Base-by-base conservation (phyloP, 2,113 vertebrate genomes). In the Micromys minutus region DNA sequence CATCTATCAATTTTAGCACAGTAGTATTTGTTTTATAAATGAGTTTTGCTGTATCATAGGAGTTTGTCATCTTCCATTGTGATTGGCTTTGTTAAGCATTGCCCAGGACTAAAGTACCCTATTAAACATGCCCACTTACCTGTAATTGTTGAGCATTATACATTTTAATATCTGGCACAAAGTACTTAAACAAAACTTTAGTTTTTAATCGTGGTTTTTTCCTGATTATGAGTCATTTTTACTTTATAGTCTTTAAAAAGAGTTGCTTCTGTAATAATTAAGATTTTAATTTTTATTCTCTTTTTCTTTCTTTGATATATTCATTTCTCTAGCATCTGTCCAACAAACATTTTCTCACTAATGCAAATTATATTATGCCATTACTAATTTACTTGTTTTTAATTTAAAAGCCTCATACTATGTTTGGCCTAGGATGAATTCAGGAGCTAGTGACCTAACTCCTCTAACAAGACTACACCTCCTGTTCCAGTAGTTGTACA, bases 91-190 rank as follows among this genome's bases (percentile, higher is more conserved):
- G 5, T 57, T 67, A 34, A 36, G 4, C 10, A 10, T 57, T 5
- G 34, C 5, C 19, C 52, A 12, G 4, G 9, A 57, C 21, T 81
- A 6, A 77, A 10, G 5, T 57, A 2, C 2, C 11, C 5, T 24
- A 11, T n/a, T 7, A 5, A 55, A n/a, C 4, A 57, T 24, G 10
- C 24, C 4, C 29, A 11, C 24, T 2, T 55, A 2, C 4, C 21
- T 57, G 6, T 36, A 36, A 79, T 21, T 52, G 16, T 75, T 79
- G 87, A 83, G 65, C 71, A 71, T 50, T 87, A 22, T 1, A 84
- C 13, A 1, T 77, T 7, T 26, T 84, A 90, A 87, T 59, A 42
- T 39, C 94, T 74, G 2, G 12, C 31, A 52, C 67, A 22, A 16
- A 22, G 5, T 24, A 79, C 26, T 50, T 80, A 74, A 22, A 21